Base-by-base conservation (phyloP, 2,797 vertebrate species). In the Peromyscus aztecus region DNA sequence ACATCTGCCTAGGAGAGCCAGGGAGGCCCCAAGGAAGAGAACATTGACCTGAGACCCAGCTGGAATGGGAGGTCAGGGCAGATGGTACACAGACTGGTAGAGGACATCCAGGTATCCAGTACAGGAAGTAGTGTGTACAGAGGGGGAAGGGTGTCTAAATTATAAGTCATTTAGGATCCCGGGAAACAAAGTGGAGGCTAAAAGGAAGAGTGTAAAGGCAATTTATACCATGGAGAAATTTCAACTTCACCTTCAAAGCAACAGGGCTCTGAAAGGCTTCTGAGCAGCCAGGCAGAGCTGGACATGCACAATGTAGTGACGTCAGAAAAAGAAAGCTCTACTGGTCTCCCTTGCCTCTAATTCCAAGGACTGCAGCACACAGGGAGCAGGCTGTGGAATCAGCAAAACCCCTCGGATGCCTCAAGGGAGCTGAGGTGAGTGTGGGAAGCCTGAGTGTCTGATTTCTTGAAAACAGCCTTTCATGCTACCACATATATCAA, bases 401-500 rank as follows among this genome's bases (percentile, higher is more conserved):
- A 55, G 23, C 85, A 77, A 84, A 46, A 84, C 4, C 43, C 6
- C 67, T 49, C 57, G 16, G 65, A 40, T 24, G 16, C 29, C 34
- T 91, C 71, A 81, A 92, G 88, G 24, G n/a, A 77, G 12, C 65
- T 89, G 34, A 65, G 55, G 55, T 6, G 43, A 34, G 23, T 67
- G 14, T 17, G 37, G 81, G 0, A 49, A 31, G 65, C 31, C 21
- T 13, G 34, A 95, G 71, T 59, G 19, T 43, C 37, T 80, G 17
- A 37, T 83, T 90, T 40, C 75, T 95, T 52, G 9, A 84, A 96
- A 96, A 37, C 2, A 69, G 65, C 63, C 40, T 92, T 69, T 59
- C 31, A 69, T 49, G 81, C 83, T 67, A 59, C 1, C 31, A 52
- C 31, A 3, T 49, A 16, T 24, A 80, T 49, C 69, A 37, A 92